Base-by-base conservation (phyloP, 2,888 invertebrate species). In the Athrips mouffetella region DNA sequence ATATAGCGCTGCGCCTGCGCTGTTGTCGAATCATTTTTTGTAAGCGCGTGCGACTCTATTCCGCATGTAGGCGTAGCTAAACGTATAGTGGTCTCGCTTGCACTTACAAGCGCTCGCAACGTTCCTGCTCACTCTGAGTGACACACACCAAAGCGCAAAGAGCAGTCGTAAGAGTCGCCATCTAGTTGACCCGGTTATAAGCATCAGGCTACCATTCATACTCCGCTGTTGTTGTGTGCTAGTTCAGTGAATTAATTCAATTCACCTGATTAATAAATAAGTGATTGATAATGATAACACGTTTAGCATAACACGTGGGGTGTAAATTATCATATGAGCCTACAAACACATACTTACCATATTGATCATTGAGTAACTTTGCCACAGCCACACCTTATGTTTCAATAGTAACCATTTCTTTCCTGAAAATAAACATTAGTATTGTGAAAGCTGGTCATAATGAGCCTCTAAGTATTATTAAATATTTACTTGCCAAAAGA, bases 1-100 rank as follows among this genome's bases (percentile, higher is more conserved):
- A 79, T 80, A 81, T 76, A 83, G 79, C 77, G 80, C 78, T 78
- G 86, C 83, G 85, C 82, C 70, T 80, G 85, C 83, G 84, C 76
- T 76, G 76, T 81, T 65, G 69, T 76, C 76, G 76, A 75, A 73
- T 79, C 72, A 69, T 80, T 85, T 86, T 87, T 82, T 83, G 75
- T 83, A 65, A 73, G 83, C 87, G 84, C 85, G 79, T 84, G 86
- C 85, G 85, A 75, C 83, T 75, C 76, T 67, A 76, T 76, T 73
- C 80, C 65, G 72, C 71, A 78, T 80, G 87, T 82, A 83, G 88
- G 81, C 80, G 88, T 80, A 84, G 74, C 77, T 79, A 81, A 81
- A 81, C 66, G 62, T 73, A 68, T 70, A 62, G 54, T 71, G 51
- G 50, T 80, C 85, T 76, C 80, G 62, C 76, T 89, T 70, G 45